Base-by-base conservation (phyloP, 2,113 vertebrate genomes). In the Toxotes chatareus region DNA sequence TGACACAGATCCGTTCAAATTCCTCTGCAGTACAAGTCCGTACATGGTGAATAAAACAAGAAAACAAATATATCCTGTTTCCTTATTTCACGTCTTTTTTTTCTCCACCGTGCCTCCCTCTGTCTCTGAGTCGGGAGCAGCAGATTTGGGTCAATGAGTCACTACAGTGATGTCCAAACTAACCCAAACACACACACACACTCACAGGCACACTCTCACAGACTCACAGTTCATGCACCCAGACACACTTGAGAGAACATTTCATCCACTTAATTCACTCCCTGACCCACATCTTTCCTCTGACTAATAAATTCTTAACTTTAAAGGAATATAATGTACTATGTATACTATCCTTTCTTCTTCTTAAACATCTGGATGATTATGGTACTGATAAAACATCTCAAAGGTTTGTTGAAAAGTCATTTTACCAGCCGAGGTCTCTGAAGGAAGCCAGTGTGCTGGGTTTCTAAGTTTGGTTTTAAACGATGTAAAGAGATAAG, bases 131-230 rank as follows among this genome's bases (percentile, higher is more conserved):
- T 74, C 21, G 68, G 34, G 62, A 51, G 84, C 76, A 71, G 74
- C 85, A 72, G 56, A 82, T 86, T 66, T 80, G 72, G 76, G 75
- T 83, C 79, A 88, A 9, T 86, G 81, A 89, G 79, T 84, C 69
- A 82, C 82, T 17, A 80, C 69, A 66, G 60, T 36, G 16, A 76
- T 68, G 75, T 79, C 56, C 47, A 76, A 55, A 75, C 59, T 59
- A 57, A 82, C 44, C 42, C 34, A 34, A 31, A 62, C 47, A 79
- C 8, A 49, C n/a, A 75, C 23, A 57, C 42, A 78, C 55, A 72
- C 63, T n/a, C n/a, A 40, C 67, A 71, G 36, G 60, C 55, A 0
- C 49, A 32, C 59, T 56, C 47, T 53, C 53, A 44, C 13, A 59
- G 40, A 36, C 73, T 59, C 57, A 36, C 31, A 65, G 66, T 62